A percentile compares a stretch with the other conserved stretches of the same genome.
Evolutionary conservation across 2,797 vertebrate genomes (phyloP).

Genomic region (Sebastes cheni): DNA sequence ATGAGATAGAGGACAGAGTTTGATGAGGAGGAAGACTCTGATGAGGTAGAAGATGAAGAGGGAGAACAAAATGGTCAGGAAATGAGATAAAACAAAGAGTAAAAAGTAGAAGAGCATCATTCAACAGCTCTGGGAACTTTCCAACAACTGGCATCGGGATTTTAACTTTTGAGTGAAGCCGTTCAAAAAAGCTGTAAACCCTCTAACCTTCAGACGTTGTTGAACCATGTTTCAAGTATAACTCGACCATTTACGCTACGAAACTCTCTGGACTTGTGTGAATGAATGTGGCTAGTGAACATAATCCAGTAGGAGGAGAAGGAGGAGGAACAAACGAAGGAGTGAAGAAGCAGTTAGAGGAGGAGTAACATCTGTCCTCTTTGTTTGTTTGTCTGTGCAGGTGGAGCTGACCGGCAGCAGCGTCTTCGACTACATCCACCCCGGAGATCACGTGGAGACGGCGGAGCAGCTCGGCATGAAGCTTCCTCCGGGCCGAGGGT

Average conservation of each 20-base stretch:
- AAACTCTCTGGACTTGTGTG: not conserved
- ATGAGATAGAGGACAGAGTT: not conserved
- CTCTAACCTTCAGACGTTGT: too few relatives aligned
- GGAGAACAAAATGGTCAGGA: too few relatives aligned
- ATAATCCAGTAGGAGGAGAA: too few relatives aligned
- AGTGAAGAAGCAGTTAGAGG: too few relatives aligned
- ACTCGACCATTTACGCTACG: not conserved
- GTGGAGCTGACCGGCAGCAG: slow-evolving; percentile 99
- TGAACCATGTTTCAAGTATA: not conserved
- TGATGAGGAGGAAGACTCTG: not conserved
- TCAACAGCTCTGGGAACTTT: not conserved
- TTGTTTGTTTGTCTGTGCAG: slow-evolving; percentile 65
- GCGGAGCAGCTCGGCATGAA: slow-evolving; percentile 99
- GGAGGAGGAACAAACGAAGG: too few relatives aligned
- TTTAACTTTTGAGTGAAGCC: not conserved
- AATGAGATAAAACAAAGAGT: not conserved
- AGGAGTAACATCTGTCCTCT: not conserved
- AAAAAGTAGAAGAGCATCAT: too few relatives aligned
- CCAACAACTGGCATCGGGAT: not conserved
- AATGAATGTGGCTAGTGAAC: not conserved
- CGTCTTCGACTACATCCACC: slow-evolving; percentile 97
- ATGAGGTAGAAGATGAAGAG: not conserved
- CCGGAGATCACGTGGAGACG: slow-evolving; percentile 97
- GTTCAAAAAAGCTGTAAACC: too few relatives aligned
- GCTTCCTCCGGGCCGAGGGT: slow-evolving; percentile 93